Conservation (phyloP, 2,797 vertebrate genomes). For the Parauchenoglanis ngamensis region DNA sequence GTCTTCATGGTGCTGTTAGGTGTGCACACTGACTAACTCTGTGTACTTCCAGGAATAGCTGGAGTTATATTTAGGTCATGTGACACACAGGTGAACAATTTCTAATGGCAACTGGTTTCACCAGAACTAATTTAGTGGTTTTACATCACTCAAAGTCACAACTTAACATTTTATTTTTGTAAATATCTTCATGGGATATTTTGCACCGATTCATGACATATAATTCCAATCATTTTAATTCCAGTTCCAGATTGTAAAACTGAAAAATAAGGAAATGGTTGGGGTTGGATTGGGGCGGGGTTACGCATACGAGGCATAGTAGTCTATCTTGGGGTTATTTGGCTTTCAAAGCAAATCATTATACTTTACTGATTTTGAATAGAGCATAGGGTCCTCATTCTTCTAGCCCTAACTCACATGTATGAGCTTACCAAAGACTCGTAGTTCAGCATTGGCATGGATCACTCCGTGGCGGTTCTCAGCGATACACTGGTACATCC, state of each 20-base stretch:
- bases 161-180: not conserved
- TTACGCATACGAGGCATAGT: not conserved
- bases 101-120: not conserved
- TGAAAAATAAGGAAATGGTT: not conserved
- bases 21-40: not conserved
- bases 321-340: not conserved
- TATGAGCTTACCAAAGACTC: slow-evolving; percentile 81
- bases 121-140: not conserved
- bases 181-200: not conserved
- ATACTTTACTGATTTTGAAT: not conserved
- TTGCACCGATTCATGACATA: not conserved
- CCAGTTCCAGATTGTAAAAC: not conserved
- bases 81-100: not conserved
- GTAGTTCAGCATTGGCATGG: slow-evolving; percentile 91
- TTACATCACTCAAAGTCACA: not conserved
- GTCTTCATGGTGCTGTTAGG: not conserved
- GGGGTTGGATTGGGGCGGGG: not conserved
- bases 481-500: slow-evolving; percentile 96
- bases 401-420: not conserved
- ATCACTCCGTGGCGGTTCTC: slow-evolving; percentile 87
- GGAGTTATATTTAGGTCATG: too few relatives aligned
- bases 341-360: not conserved
- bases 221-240: not conserved
- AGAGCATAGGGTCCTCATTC: not conserved
- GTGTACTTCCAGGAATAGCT: not conserved